Conservation (phyloP, 2,797 vertebrate genomes). For the Mormyrus hasselquistii region DNA sequence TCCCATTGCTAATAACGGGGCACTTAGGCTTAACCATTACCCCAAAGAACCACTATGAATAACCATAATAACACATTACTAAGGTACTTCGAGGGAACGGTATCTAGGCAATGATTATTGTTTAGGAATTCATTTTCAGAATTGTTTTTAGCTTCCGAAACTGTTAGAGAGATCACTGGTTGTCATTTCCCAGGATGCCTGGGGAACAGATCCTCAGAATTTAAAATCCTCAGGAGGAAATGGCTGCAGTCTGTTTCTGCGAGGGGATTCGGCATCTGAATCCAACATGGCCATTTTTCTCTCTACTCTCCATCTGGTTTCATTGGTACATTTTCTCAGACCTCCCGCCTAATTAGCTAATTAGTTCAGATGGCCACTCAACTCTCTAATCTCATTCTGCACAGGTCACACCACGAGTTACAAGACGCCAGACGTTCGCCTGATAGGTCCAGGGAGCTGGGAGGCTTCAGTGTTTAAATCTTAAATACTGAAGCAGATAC, state of each 20-base stretch:
- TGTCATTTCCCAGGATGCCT: background rate
- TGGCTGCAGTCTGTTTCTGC: background rate
- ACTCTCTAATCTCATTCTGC: background rate
- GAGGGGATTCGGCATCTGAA: background rate
- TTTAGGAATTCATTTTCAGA: constrained; percentile 1
- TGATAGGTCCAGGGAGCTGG: background rate
- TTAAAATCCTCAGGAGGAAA: background rate
- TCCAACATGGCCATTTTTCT: constrained; percentile 1
- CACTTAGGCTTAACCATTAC: background rate
- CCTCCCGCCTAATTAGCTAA: constrained; percentile 15
- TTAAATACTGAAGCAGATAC: constrained; percentile 2
- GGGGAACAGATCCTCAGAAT: constrained; percentile 1
- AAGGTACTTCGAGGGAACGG: background rate
- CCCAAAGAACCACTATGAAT: background rate
- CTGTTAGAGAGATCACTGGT: background rate
- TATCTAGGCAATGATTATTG: background rate
- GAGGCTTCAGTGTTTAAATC: background rate
- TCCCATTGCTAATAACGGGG: background rate
- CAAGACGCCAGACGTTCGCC: background rate
- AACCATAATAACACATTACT: background rate
- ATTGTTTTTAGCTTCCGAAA: constrained; percentile 13
- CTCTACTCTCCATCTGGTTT: background rate
- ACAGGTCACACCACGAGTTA: background rate
- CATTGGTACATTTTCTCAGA: background rate
- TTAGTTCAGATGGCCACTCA: constrained; percentile 3